Evolutionary conservation across 2,113 vertebrate species (phyloP).

Genomic region (Tupaia chinensis): DNA sequence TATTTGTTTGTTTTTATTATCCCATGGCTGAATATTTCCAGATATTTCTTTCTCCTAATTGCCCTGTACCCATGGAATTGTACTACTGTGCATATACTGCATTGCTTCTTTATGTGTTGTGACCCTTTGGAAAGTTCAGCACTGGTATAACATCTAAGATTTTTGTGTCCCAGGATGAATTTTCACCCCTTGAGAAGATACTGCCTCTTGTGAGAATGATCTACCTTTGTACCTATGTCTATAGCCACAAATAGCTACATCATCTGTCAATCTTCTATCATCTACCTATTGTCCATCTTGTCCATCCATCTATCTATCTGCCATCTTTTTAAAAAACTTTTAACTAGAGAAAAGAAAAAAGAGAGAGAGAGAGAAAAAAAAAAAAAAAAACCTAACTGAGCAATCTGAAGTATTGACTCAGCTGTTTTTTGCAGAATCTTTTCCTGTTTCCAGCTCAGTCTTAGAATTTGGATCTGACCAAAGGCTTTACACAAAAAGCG

Average conservation of each 20-base stretch:
- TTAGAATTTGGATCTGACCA: slow-evolving; percentile 23
- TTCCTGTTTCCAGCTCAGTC: not conserved
- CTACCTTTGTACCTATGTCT: not conserved
- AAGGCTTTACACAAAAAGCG: slow-evolving; percentile 28
- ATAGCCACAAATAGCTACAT: not conserved
- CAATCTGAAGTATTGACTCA: not conserved
- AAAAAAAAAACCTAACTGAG: not conserved
- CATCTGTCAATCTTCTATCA: not conserved
- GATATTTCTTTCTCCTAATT: not conserved
- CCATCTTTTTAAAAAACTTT: not conserved
- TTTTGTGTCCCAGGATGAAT: not conserved
- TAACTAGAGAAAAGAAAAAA: not conserved
- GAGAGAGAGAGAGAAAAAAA: not conserved
- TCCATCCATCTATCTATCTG: not conserved
- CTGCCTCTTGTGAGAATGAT: not conserved
- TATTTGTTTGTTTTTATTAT: not conserved
- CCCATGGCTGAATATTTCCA: not conserved
- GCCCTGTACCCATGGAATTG: not conserved
- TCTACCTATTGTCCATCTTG: not conserved
- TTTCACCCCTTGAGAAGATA: not conserved
- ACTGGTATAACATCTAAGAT: not conserved
- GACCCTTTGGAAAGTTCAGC: not conserved
- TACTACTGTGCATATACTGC: not conserved
- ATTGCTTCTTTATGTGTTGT: not conserved
- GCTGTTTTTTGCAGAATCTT: not conserved